phyloP scores from a whole-genome alignment of 2,113 vertebrate genomes.

The Atherinomorus stipes region DNA sequence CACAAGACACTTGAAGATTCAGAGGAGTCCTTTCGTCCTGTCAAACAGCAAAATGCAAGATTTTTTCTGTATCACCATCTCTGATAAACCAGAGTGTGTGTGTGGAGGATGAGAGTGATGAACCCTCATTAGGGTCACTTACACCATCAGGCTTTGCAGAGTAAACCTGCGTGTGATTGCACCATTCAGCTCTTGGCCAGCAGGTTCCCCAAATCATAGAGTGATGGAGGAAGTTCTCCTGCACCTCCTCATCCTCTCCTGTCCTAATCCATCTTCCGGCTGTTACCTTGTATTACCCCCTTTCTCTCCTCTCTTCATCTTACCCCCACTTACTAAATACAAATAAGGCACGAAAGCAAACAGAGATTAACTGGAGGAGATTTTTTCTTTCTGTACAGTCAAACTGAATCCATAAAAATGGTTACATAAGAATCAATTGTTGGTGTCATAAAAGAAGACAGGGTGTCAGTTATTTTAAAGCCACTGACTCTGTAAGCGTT shows the following conservation, averaged over 20 bases:
- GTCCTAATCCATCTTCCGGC: conserved; percentile 5
- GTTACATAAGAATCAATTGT: conserved; percentile 55
- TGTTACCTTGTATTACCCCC: conserved; percentile 22
- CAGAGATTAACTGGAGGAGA: not conserved
- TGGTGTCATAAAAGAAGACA: conserved; percentile 21
- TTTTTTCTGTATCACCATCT: conserved; percentile 59
- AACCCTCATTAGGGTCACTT: conserved; percentile 60
- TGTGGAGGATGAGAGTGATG: conserved; percentile 24
- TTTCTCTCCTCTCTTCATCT: conserved; percentile 14
- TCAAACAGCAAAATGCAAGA: conserved; percentile 58
- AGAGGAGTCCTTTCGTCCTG: conserved; percentile 41
- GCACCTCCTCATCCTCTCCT: conserved; percentile 2
- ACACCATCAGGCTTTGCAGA: conserved; percentile 39
- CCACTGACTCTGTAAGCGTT: conserved; percentile 11
- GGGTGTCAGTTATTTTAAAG: conserved; percentile 26
- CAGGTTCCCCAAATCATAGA: conserved; percentile 50
- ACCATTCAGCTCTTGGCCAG: conserved; percentile 32
- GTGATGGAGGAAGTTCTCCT: conserved; percentile 56
- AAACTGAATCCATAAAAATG: conserved; percentile 31
- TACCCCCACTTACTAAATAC: conserved; percentile 1
- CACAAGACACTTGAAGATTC: conserved; percentile 7
- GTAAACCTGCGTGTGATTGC: conserved; percentile 43
- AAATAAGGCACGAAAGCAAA: not conserved
- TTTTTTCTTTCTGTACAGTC: conserved; percentile 10
- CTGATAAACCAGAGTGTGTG: conserved; percentile 24